Percentiles rank a stretch among this genome's conserved stretches.
These are phyloP conservation scores for Nematopogon swammerdamellus DNA, from an alignment of 2,888 invertebrate genomes.

Conservation along the genomic window DNA sequence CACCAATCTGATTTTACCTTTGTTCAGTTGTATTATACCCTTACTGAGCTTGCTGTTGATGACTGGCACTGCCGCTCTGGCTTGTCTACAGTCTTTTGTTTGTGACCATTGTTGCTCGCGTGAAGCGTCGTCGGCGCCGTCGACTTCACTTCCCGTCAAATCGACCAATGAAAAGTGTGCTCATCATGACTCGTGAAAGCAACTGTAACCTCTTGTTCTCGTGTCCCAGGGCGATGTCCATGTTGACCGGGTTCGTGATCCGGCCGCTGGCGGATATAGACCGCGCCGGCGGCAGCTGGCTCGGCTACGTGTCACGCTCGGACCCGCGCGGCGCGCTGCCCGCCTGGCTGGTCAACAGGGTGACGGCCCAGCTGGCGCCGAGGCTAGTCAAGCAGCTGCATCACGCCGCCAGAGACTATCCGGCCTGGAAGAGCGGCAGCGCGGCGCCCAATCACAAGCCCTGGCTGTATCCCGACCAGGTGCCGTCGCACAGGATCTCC, in stretches of 20 bases:
- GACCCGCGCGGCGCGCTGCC: constrained; percentile 87
- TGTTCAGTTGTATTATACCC: no score
- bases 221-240: constrained; percentile 59
- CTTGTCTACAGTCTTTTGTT: no score
- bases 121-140: no score
- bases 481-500: constrained; percentile 66
- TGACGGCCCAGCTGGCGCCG: constrained; percentile 84
- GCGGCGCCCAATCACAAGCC: constrained; percentile 76
- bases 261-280: constrained; percentile 38
- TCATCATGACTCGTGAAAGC: no score
- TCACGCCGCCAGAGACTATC: constrained; percentile 79
- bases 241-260: constrained; percentile 66
- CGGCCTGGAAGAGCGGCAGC: constrained; percentile 73
- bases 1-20: no score
- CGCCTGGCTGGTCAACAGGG: constrained; percentile 83
- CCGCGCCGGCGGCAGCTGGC: constrained; percentile 64
- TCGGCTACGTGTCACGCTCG: constrained; percentile 86
- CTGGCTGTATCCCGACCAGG: constrained; percentile 86
- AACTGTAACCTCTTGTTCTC: constrained; percentile 10
- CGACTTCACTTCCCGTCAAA: no score
- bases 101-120: no score
- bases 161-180: no score
- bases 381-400: constrained; percentile 79
- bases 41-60: no score
- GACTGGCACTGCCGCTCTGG: no score